Evolutionary conservation across 2,113 vertebrate genomes (phyloP).

Genomic region (Forbesichthys agassizii): DNA sequence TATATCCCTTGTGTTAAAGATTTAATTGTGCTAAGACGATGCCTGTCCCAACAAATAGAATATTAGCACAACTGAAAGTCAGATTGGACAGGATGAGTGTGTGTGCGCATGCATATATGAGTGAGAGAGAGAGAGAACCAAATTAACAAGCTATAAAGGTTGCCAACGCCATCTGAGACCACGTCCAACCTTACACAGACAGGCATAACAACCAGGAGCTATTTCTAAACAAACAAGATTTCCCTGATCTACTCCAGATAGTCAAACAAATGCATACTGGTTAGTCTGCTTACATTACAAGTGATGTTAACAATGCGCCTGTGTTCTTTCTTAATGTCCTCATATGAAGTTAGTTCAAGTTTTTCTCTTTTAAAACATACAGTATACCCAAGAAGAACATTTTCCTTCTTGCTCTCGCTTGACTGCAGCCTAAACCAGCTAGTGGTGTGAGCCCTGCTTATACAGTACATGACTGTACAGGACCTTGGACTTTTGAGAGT

Average conservation of each 20-base stretch:
- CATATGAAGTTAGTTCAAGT: no score
- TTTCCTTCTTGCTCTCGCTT: no score
- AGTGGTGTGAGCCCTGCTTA: no score
- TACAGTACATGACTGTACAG: no score
- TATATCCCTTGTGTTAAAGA: background rate
- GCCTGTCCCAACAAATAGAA: background rate
- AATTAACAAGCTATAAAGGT: background rate
- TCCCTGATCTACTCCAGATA: slow-evolving; percentile 17
- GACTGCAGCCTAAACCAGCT: no score
- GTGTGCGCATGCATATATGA: background rate
- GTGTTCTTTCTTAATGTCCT: no score
- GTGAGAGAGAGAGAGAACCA: background rate
- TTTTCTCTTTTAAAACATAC: no score
- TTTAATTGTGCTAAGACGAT: background rate
- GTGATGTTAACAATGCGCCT: no score
- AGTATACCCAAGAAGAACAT: no score
- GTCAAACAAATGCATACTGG: no score
- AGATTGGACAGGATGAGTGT: background rate
- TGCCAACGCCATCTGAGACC: slow-evolving; percentile 6
- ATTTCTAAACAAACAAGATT: slow-evolving; percentile 53
- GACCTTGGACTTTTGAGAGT: no score
- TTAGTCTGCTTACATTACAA: no score
- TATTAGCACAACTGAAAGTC: background rate
- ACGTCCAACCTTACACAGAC: background rate
- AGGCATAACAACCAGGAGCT: background rate